Conservation (phyloP, 1,140 invertebrate species). For the Drosophila sulfurigaster region DNA sequence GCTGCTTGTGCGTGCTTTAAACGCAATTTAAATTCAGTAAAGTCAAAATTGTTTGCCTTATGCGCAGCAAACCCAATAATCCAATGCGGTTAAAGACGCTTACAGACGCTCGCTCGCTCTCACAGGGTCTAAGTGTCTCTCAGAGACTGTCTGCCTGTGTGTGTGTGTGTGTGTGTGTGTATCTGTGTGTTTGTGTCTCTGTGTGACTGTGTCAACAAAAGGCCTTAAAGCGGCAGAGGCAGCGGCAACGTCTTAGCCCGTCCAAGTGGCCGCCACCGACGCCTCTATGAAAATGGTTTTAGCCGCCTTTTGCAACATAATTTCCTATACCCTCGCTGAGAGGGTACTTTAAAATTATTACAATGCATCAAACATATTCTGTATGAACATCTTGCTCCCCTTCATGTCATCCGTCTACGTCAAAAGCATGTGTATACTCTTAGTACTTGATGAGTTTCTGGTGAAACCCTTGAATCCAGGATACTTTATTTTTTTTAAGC, state of each 20-base stretch:
- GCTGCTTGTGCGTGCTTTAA: conserved; percentile 23
- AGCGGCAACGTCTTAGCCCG: conserved; percentile 36
- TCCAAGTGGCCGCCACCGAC: conserved; percentile 38
- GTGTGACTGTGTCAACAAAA: conserved; percentile 42
- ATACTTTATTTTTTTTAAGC: background rate
- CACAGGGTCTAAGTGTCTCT: background rate
- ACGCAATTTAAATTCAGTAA: conserved; percentile 61
- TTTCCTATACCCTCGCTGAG: conserved; percentile 6
- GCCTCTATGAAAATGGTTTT: conserved; percentile 15
- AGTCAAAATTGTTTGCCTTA: conserved; percentile 61
- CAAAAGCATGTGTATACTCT: background rate
- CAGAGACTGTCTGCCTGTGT: conserved; percentile 20
- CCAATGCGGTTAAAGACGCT: conserved; percentile 60
- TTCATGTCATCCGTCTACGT: background rate
- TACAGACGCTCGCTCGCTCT: conserved; percentile 15
- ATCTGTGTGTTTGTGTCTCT: conserved; percentile 9
- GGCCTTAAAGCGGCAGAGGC: conserved; percentile 50
- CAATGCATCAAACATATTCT: background rate
- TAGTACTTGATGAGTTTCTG: background rate
- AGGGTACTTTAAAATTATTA: background rate
- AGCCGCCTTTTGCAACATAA: conserved; percentile 5
- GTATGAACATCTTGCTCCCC: background rate
- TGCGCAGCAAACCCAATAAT: conserved; percentile 60
- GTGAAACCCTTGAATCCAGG: background rate
- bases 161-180: background rate